Evolutionary conservation across 2,113 vertebrate genomes (phyloP), one percentile per base, ranked within the genome.

Genomic region (Sphaerodactylus townsendi): DNA sequence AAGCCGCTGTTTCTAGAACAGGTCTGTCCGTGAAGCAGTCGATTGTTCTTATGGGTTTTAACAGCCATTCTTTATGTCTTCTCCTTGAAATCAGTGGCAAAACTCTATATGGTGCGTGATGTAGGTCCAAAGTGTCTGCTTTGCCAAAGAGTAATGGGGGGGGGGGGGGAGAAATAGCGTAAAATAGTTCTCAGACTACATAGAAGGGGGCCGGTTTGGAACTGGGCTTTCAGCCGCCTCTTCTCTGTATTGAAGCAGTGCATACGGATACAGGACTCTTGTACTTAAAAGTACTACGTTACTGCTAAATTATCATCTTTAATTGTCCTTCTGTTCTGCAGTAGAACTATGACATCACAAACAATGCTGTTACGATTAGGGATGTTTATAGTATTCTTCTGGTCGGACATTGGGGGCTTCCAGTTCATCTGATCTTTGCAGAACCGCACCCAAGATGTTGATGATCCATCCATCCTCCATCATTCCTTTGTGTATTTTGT

Each of bases 61-160:
- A 79, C 65, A 53, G 77, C 23, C 79, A 70, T 86, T 85, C 28
- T 89, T 64, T 73, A 41, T 39, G 41, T 79, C 2, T 81, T 90
- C 87, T 87, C 72, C 13, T 62, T 69, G 19, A 77, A 78, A 37
- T 19, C 83, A 86, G 35, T 50, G 9, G 41, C 77, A 84, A 76
- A 87, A 53, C 35, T 86, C 46, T 72, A 48, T 56, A 77, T 6
- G 33, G 10, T 71, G 77, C 75, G 14, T 56, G 9, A 41, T 33
- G 50, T 39, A 8, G 7, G 35, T 21, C 4, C 28, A 77, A 44
- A 84, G 30, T 70, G 46, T 30, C 37, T 83, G 11, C 56, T 65
- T 77, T 70, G 48, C 59, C 59, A 62, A 62, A 62, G 59, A 62
- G 59, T 62, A 25, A 62, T 28, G 59, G 7, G 7, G 1, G 25